Base-by-base conservation (phyloP, 2,113 vertebrate genomes). In the Seriola aureovittata region DNA sequence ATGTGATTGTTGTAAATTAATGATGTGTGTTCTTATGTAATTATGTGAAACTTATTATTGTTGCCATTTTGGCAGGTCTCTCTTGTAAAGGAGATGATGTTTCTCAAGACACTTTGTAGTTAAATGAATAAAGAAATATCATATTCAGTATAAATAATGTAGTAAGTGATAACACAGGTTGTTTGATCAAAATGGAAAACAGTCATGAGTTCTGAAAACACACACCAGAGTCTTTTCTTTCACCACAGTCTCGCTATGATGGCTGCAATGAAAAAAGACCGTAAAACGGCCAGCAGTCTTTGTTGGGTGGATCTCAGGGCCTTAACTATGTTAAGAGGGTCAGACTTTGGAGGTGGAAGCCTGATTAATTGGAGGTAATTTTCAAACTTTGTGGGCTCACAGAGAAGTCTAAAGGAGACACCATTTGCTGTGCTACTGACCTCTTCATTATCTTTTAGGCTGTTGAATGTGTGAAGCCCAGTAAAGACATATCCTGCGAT, bases 371-470 rank as follows among this genome's bases (percentile, higher is more conserved):
- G 8, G 17, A 52, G 50, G 50, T 52, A 2, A 58, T 16, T 12
- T 16, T 42, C 17, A 63, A 62, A 42, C 36, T n/a, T 14, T 36
- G 14, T n/a, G 13, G 12, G 5, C 29, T 14, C 9, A 38, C 38
- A 36, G 38, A 50, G 48, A 50, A 62, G 21, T 62, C 5, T 50
- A 5, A 50, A 50, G 48, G 1, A 50, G 17, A 48, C 46, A 16
- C 60, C 19, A 6, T 25, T 46, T 36, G 16, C 40, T 78, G 8
- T 14, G 38, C 38, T 46, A 3, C n/a, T 34, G 46, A 74, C n/a
- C 50, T 55, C 19, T 66, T 73, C 10, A 34, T 62, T 82, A 84
- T 78, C 75, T 81, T 38, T 58, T 2, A n/a, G 46, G 8, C 62
- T 48, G 4, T 23, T 80, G 21, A 34, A 54, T 74, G 54, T 80